These are phyloP conservation scores for Athripsodes cinereus DNA, from an alignment of 2,888 invertebrate species.

Conservation along the genomic window DNA sequence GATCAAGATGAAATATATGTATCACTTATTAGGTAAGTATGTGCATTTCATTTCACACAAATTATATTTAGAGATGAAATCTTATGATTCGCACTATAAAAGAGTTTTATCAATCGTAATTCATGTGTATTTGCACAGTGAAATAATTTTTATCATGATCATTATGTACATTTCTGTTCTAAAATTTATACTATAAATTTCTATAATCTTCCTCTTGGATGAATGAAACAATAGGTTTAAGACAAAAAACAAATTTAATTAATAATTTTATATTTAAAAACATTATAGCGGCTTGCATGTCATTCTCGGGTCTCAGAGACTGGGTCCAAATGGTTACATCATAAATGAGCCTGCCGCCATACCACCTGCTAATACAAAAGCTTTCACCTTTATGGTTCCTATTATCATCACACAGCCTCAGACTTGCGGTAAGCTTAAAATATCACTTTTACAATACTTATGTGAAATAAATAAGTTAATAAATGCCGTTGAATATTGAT, in stretches of 20 bases:
- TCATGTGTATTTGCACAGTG: too few relatives aligned
- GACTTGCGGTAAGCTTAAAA: constrained; percentile 22
- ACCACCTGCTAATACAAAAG: constrained; percentile 19
- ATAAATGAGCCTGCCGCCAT: constrained; percentile 38
- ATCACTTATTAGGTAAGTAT: constrained; percentile 58
- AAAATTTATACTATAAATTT: too few relatives aligned
- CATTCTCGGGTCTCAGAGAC: constrained; percentile 46
- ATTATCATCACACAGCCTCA: constrained; percentile 36
- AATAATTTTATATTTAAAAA: neutral
- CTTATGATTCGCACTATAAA: too few relatives aligned
- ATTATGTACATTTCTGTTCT: too few relatives aligned
- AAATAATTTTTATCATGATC: too few relatives aligned
- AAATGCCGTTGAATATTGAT: too few relatives aligned
- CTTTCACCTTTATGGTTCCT: constrained; percentile 33
- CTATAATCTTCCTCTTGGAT: too few relatives aligned
- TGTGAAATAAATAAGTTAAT: too few relatives aligned
- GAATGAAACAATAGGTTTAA: neutral
- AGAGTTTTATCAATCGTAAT: too few relatives aligned
- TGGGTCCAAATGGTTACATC: constrained; percentile 48
- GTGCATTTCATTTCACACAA: neutral
- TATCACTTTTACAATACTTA: too few relatives aligned
- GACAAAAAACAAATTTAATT: neutral
- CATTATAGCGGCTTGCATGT: constrained; percentile 48
- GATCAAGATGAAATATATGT: constrained; percentile 63
- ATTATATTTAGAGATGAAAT: neutral